phyloP scores from a whole-genome alignment of 2,888 invertebrate genomes.

The Clostera curtula region DNA sequence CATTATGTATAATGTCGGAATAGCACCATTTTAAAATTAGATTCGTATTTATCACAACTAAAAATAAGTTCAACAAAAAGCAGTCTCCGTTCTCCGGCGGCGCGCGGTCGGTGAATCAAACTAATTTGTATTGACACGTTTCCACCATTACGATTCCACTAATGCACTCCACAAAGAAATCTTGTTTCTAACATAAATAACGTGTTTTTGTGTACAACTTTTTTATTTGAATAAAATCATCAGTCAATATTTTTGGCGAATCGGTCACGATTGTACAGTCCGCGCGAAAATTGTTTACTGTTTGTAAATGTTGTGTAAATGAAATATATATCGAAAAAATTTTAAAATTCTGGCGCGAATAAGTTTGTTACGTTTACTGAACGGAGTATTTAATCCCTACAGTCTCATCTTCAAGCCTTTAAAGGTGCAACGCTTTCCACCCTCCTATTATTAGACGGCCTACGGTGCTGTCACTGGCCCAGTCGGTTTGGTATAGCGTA shows the following conservation, averaged over 20 bases:
- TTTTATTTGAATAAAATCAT: constrained; percentile 20
- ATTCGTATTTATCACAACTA: neutral
- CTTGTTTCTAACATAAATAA: constrained; percentile 44
- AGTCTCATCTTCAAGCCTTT: too few relatives aligned
- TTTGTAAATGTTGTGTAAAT: neutral
- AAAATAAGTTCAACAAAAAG: constrained; percentile 20
- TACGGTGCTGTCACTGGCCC: too few relatives aligned
- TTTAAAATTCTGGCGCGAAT: too few relatives aligned
- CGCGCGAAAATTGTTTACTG: constrained; percentile 11
- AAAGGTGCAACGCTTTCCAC: too few relatives aligned
- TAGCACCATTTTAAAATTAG: too few relatives aligned
- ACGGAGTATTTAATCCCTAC: too few relatives aligned
- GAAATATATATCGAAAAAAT: neutral
- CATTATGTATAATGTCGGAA: too few relatives aligned
- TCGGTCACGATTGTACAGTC: constrained; percentile 7
- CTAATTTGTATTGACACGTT: constrained; percentile 69
- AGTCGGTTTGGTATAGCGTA: too few relatives aligned
- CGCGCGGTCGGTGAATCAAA: constrained; percentile 39
- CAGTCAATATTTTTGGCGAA: constrained; percentile 1
- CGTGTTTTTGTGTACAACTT: constrained; percentile 37
- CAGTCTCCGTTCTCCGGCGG: constrained; percentile 22
- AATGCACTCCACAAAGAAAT: constrained; percentile 49
- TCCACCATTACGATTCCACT: constrained; percentile 65
- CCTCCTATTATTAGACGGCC: too few relatives aligned
- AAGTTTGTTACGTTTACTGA: too few relatives aligned